These are phyloP conservation scores for Ectemnius continuus DNA, from an alignment of 2,888 invertebrate genomes.

Conservation along the genomic window DNA sequence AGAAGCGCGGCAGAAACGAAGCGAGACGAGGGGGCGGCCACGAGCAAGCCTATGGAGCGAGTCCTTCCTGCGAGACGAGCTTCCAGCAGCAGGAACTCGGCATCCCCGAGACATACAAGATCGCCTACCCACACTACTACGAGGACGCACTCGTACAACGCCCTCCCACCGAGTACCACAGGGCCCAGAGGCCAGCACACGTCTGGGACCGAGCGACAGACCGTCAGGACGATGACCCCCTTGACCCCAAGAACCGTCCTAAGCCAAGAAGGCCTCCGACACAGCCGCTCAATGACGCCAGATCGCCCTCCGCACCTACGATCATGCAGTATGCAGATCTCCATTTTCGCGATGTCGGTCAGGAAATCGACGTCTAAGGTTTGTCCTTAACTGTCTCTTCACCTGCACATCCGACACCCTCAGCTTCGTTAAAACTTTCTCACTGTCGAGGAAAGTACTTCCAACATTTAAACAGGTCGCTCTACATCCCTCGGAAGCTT, in stretches of 20 bases:
- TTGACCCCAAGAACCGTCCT: slow-evolving; percentile 53
- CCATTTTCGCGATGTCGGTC: slow-evolving; percentile 84
- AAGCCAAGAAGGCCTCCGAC: slow-evolving; percentile 62
- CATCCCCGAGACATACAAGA: slow-evolving; percentile 73
- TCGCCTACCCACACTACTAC: slow-evolving; percentile 75
- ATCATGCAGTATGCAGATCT: slow-evolving; percentile 83
- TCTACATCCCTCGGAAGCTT: too few relatives aligned
- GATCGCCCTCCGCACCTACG: slow-evolving; percentile 67
- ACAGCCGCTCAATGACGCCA: slow-evolving; percentile 50
- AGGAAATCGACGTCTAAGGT: slow-evolving; percentile 83
- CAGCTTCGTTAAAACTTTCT: too few relatives aligned
- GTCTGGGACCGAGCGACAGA: slow-evolving; percentile 51
- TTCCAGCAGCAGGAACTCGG: slow-evolving; percentile 72
- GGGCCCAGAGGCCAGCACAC: slow-evolving; percentile 40
- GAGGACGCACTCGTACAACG: slow-evolving; percentile 71
- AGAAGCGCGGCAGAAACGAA: slow-evolving; percentile 66
- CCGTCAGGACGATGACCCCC: slow-evolving; percentile 47
- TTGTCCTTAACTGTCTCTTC: background rate
- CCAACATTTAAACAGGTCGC: too few relatives aligned
- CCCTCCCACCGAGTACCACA: slow-evolving; percentile 61
- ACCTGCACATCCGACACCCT: too few relatives aligned
- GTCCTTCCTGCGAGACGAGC: slow-evolving; percentile 67
- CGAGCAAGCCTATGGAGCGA: slow-evolving; percentile 8
- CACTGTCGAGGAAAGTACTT: too few relatives aligned
- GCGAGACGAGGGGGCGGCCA: slow-evolving; percentile 37